Conservation (phyloP, 2,888 invertebrate species). For the Sesia bembeciformis region DNA sequence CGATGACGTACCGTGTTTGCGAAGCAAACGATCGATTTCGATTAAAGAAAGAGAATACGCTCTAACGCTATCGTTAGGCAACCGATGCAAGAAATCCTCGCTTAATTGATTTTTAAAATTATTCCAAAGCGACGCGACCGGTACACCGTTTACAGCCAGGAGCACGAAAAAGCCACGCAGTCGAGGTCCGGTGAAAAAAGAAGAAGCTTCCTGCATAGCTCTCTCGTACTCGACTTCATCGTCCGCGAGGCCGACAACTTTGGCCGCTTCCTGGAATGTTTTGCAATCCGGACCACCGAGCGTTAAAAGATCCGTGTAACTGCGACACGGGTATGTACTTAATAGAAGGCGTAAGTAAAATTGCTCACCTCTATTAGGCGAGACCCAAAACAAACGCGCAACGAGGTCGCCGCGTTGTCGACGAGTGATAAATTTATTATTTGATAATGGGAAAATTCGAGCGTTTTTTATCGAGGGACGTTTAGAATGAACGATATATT, state of each 20-base stretch:
- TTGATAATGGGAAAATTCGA: background rate
- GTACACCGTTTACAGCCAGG: slow-evolving; percentile 4
- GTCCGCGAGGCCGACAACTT: slow-evolving; percentile 6
- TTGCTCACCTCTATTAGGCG: slow-evolving; percentile 8
- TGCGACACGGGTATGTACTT: slow-evolving; percentile 3
- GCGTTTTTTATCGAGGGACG: background rate
- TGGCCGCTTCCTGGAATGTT: slow-evolving; percentile 11
- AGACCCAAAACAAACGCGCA: slow-evolving; percentile 7
- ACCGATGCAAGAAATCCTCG: slow-evolving; percentile 1
- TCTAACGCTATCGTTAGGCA: background rate
- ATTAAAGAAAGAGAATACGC: background rate
- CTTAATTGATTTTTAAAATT: slow-evolving; percentile 1
- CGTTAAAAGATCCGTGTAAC: slow-evolving; percentile 5
- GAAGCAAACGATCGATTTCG: background rate
- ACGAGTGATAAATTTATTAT: background rate
- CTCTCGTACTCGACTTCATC: slow-evolving; percentile 6
- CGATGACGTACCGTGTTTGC: background rate
- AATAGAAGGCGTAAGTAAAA: slow-evolving; percentile 6
- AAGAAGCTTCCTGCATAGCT: slow-evolving; percentile 6
- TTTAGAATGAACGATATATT: background rate
- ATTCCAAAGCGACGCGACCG: slow-evolving; percentile 5
- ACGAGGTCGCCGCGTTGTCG: slow-evolving; percentile 2
- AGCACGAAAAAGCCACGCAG: slow-evolving; percentile 6
- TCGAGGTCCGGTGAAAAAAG: slow-evolving; percentile 7
- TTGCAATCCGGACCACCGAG: slow-evolving; percentile 8